These are phyloP conservation scores for Charanyca ferruginea DNA, from an alignment of 2,888 invertebrate genomes.

Conservation along the genomic window DNA sequence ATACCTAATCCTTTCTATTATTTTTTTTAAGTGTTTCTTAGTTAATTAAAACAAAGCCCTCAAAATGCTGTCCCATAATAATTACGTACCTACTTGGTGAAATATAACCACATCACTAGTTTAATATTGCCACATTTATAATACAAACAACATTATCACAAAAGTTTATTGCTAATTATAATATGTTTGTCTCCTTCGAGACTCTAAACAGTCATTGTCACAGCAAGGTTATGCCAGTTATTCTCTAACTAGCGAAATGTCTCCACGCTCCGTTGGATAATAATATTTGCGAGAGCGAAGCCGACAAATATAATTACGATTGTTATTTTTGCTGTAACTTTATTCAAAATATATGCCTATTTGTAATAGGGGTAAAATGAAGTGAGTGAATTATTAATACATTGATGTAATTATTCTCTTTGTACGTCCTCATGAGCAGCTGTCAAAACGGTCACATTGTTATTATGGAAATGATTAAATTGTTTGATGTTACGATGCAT, in stretches of 20 bases:
- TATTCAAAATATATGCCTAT: slow-evolving; percentile 5
- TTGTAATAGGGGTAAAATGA: neutral
- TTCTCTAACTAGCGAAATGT: slow-evolving; percentile 29
- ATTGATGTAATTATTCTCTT: slow-evolving; percentile 35
- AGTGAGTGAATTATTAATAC: slow-evolving; percentile 21
- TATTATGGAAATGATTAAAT: slow-evolving; percentile 34
- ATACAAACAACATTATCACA: slow-evolving; percentile 31
- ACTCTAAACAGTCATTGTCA: slow-evolving; percentile 58
- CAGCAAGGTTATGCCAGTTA: slow-evolving; percentile 49
- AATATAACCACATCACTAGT: slow-evolving; percentile 20
- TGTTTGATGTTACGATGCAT: slow-evolving; percentile 35
- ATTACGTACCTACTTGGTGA: slow-evolving; percentile 1
- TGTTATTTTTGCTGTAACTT: slow-evolving; percentile 24
- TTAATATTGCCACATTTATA: slow-evolving; percentile 34
- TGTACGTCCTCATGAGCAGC: slow-evolving; percentile 9
- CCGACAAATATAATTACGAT: slow-evolving; percentile 20
- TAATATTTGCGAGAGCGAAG: slow-evolving; percentile 26
- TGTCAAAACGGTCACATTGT: slow-evolving; percentile 31
- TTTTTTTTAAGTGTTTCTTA: neutral
- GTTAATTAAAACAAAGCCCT: neutral
- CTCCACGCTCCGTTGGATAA: slow-evolving; percentile 19
- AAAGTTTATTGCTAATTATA: slow-evolving; percentile 54
- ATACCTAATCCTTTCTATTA: neutral
- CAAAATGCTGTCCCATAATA: slow-evolving; percentile 2
- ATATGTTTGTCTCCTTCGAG: slow-evolving; percentile 55